Conservation (phyloP, 2,113 vertebrate species). For the Catagonus wagneri region DNA sequence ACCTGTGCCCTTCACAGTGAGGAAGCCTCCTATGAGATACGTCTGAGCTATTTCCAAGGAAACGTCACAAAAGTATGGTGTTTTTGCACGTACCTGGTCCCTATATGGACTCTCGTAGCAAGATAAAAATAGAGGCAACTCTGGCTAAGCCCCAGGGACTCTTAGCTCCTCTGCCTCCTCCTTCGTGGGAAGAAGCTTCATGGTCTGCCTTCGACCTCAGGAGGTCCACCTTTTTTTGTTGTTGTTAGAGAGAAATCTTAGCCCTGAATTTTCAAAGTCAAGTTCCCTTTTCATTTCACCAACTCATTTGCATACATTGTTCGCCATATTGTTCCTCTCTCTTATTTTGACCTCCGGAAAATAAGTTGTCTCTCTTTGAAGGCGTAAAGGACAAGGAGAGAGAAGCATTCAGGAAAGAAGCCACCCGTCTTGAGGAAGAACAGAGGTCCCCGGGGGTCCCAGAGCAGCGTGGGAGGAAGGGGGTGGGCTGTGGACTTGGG, state of each 20-base stretch:
- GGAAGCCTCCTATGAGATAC: neutral
- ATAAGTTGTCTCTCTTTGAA: neutral
- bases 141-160: neutral
- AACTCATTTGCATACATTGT: neutral
- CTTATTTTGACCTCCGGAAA: conserved; percentile 21
- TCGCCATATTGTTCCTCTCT: neutral
- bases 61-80: neutral
- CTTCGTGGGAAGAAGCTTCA: neutral
- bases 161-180: neutral
- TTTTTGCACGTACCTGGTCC: neutral
- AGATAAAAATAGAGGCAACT: neutral
- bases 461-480: neutral
- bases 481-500: neutral
- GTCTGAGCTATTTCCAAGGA: neutral
- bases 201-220: neutral
- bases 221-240: neutral
- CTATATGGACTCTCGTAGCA: neutral
- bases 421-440: neutral
- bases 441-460: neutral
- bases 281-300: neutral
- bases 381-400: neutral
- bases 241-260: neutral
- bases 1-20: neutral
- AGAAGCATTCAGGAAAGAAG: neutral
- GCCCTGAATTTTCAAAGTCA: neutral